Percentiles rank a stretch among this genome's conserved stretches.
Evolutionary conservation across 2,797 vertebrate genomes (phyloP).

Genomic region (Botia kubotai): DNA sequence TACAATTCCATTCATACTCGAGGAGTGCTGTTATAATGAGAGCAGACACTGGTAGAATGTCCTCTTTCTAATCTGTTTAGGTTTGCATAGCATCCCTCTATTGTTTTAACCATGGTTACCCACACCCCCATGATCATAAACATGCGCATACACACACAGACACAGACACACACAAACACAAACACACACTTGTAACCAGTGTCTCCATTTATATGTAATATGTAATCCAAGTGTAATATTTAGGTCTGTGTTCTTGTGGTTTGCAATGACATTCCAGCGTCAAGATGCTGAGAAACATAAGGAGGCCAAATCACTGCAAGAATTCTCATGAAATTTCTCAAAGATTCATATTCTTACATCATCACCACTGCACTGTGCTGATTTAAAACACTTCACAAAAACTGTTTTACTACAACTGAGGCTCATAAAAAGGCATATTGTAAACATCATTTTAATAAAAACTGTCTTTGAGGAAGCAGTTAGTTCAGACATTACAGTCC

Average conservation of each 20-base stretch:
- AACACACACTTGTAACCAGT: not conserved
- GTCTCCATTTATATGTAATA: slow-evolving; percentile 24
- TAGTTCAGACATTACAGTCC: slow-evolving; percentile 34
- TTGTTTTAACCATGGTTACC: slow-evolving; percentile 39
- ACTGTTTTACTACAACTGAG: slow-evolving; percentile 33
- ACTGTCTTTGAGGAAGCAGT: slow-evolving; percentile 43
- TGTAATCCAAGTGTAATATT: slow-evolving; percentile 14
- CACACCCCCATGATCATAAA: slow-evolving; percentile 19
- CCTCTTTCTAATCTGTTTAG: slow-evolving; percentile 21
- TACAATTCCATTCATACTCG: slow-evolving; percentile 17
- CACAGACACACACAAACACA: not conserved
- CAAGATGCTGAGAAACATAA: slow-evolving; percentile 4
- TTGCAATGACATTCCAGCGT: slow-evolving; percentile 35
- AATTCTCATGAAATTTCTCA: slow-evolving; percentile 38
- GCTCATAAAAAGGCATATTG: slow-evolving; percentile 47
- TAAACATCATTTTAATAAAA: slow-evolving; percentile 51
- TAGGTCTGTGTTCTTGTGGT: slow-evolving; percentile 19
- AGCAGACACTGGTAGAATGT: slow-evolving; percentile 22
- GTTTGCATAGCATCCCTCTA: slow-evolving; percentile 38
- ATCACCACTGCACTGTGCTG: slow-evolving; percentile 40
- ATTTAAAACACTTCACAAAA: slow-evolving; percentile 50
- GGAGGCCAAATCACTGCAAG: slow-evolving; percentile 20
- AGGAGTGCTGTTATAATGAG: not conserved
- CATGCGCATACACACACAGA: not conserved
- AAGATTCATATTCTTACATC: slow-evolving; percentile 55